Conservation (phyloP, 2,113 vertebrate species). For the Hyperoodon ampullatus region DNA sequence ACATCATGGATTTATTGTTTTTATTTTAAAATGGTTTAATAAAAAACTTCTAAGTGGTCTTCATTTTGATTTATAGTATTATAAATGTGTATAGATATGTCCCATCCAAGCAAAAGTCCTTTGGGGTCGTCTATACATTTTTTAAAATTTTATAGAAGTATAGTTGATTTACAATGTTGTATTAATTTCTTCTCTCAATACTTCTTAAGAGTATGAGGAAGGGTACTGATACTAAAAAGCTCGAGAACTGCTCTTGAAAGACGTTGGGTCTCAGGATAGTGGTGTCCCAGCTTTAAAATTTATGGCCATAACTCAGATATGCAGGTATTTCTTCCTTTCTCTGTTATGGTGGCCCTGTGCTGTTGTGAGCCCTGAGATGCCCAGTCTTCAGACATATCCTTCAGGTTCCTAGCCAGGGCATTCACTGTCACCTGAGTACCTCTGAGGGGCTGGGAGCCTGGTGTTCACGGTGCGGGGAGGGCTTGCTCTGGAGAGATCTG, state of each 20-base stretch:
- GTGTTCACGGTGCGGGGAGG: neutral
- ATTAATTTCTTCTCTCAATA: neutral
- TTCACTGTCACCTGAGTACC: neutral
- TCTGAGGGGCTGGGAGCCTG: neutral
- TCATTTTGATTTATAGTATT: neutral
- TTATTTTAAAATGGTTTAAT: constrained; percentile 1
- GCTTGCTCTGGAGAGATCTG: neutral
- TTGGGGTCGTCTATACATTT: neutral
- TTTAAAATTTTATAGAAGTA: neutral
- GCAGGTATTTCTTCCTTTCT: neutral
- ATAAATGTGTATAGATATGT: neutral
- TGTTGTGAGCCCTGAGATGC: neutral
- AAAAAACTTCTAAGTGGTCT: neutral
- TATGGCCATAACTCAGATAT: neutral
- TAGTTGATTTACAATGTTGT: neutral
- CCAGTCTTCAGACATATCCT: neutral
- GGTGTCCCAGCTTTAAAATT: neutral
- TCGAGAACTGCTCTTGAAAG: neutral
- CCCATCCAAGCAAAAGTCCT: neutral
- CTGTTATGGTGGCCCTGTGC: neutral
- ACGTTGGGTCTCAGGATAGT: neutral
- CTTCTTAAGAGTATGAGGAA: neutral
- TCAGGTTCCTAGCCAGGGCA: neutral
- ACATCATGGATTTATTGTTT: neutral
- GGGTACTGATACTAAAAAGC: neutral